Conservation (phyloP, 2,797 vertebrate genomes). For the Synaphobranchus kaupii region DNA sequence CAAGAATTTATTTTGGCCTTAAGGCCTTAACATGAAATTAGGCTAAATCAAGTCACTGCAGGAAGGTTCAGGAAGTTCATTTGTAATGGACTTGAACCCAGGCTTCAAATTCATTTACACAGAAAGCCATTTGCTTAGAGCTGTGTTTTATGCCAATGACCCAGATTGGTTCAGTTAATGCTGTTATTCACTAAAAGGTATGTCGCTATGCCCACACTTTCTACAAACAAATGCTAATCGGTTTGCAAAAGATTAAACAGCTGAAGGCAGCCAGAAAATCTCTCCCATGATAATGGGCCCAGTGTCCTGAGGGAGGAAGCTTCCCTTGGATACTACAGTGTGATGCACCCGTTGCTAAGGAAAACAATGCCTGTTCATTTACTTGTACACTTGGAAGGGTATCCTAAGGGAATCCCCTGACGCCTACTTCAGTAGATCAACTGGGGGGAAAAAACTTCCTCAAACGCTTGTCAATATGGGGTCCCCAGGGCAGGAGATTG, state of each 20-base stretch:
- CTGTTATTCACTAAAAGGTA: slow-evolving; percentile 10
- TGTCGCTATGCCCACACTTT: slow-evolving; percentile 21
- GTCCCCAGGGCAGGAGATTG: background rate
- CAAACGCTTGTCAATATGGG: slow-evolving; percentile 39
- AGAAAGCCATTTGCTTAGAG: background rate
- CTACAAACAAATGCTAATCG: slow-evolving; percentile 25
- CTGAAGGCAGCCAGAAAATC: slow-evolving; percentile 19
- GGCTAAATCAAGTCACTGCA: background rate
- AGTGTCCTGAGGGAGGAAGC: slow-evolving; percentile 33
- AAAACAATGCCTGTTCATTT: slow-evolving; percentile 38
- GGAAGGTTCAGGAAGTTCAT: background rate
- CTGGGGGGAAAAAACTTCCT: slow-evolving; percentile 29
- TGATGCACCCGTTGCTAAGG: slow-evolving; percentile 38
- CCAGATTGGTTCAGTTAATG: background rate
- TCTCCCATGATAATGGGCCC: slow-evolving; percentile 23
- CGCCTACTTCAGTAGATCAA: slow-evolving; percentile 32
- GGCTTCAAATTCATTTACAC: background rate
- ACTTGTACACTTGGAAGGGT: slow-evolving; percentile 34
- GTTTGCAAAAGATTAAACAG: slow-evolving; percentile 34
- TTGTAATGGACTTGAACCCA: background rate
- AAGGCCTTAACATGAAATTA: background rate
- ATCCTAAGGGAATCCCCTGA: slow-evolving; percentile 31
- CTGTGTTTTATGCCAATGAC: background rate
- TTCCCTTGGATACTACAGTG: slow-evolving; percentile 34
- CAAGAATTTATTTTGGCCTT: background rate